Evolutionary conservation across 1,140 invertebrate genomes (phyloP), one percentile per base, ranked within the genome.

Genomic region (Oryctes rhinoceros): DNA sequence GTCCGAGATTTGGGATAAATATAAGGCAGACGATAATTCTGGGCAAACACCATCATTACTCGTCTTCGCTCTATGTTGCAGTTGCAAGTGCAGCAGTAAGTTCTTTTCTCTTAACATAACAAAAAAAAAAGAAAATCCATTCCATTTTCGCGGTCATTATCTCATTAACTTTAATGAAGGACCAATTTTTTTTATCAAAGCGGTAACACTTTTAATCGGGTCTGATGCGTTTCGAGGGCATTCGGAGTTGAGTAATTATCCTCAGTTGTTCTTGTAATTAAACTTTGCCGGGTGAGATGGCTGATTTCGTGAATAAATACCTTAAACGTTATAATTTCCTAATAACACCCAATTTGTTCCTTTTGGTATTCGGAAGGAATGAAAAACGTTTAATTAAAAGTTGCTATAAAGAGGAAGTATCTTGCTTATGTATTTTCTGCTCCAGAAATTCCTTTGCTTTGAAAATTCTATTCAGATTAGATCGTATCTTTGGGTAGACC

Each of bases 151-250:
- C 18, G 15, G 15, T 59, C n/a, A 18, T 59, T 59, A 59, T 18
- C 1, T 3, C 53, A 59, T 59, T 0, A 59, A 15, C 3, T 59
- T 59, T 59, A 59, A 59, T 59, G 53, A 18, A 15, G 15, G n/a
- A 18, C 53, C 5, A 15, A 20, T 18, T 59, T 59, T 59, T 59
- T 59, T n/a, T 59, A 13, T 44, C 15, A 59, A 59, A 59, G 18
- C 18, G 53, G 53, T 18, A 59, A 59, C 53, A 59, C 49, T 59
- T 59, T 59, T 59, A 59, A 59, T 59, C 18, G 53, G 53, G 18
- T n/a, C 18, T 7, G 15, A 59, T 59, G 18, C 18, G 53, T 59
- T 59, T 18, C 53, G 53, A 18, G 49, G 13, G 53, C n/a, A 59
- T 59, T 59, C 53, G 15, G 6, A n/a, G 53, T 59, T 18, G 15